These are phyloP conservation scores for Cuculus canorus DNA, from an alignment of 2,797 vertebrate genomes.

Conservation along the genomic window DNA sequence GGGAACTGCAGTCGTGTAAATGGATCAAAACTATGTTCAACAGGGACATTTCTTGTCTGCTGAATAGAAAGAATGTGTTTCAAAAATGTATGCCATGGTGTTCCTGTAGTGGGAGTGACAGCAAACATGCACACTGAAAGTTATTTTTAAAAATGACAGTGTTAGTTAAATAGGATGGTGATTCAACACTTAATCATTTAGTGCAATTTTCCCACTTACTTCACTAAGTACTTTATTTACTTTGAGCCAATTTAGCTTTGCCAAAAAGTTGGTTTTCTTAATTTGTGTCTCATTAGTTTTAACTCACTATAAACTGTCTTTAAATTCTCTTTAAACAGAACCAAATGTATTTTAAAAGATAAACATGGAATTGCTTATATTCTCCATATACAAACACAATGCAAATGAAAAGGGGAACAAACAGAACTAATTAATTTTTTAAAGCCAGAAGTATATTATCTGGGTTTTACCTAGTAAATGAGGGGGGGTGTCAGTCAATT, in stretches of 20 bases:
- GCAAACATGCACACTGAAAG: background rate
- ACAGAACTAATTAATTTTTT: background rate
- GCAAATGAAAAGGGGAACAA: background rate
- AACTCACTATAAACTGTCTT: background rate
- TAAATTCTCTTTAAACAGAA: conserved; percentile 9
- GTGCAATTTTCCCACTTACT: conserved; percentile 32
- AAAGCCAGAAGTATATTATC: background rate
- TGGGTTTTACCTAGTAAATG: background rate
- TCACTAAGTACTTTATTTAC: conserved; percentile 25
- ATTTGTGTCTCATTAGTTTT: conserved; percentile 3
- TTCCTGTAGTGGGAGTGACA: background rate
- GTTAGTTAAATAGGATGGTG: conserved; percentile 13
- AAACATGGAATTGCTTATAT: conserved; percentile 16
- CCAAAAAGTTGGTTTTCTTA: background rate
- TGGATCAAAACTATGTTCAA: background rate
- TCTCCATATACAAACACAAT: conserved; percentile 1
- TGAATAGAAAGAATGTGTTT: background rate
- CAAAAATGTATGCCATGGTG: background rate
- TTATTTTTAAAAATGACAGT: conserved; percentile 22
- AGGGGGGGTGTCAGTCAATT: background rate
- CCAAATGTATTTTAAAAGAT: conserved; percentile 29
- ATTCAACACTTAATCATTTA: conserved; percentile 43
- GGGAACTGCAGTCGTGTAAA: background rate
- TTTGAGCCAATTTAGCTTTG: conserved; percentile 10
- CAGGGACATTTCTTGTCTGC: background rate